Evolutionary conservation across 2,113 vertebrate species (phyloP), one percentile per base, ranked within the genome.

Genomic region (Centropus bengalensis): DNA sequence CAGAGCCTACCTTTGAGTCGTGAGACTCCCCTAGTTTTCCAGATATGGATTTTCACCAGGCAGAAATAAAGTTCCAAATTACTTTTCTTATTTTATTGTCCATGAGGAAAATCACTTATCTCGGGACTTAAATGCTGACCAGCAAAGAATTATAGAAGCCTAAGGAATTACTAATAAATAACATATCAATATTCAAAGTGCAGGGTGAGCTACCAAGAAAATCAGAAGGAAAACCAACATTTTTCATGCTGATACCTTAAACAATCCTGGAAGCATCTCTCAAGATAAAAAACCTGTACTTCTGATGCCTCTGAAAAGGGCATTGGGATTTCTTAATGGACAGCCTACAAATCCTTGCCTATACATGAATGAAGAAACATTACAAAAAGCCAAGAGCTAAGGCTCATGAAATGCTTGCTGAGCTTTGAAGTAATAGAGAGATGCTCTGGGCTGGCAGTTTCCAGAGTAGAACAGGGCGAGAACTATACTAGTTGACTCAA

Each of bases 101-200:
- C 75, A 27, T 36, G 55, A 95, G 42, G 55, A 93, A 93, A 84
- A 80, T 44, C 92, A 94, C 93, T 19, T 32, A 80, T 94, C 74
- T 85, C 84, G 74, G 62, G 70, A n/a, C 74, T 82, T 58, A 94
- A 76, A 92, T 1, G 7, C 42, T 87, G 70, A 45, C 84, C 89
- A 89, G 58, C 32, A 92, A 93, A 95, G 95, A 95, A 82, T 92
- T 95, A 92, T n/a, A 83, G 79, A 88, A 76, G 55, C 45, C 64
- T 58, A 88, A 91, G 33, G 40, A 82, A 91, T 80, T 82, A 79
- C 59, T 68, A 90, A 69, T 94, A 93, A 95, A 93, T 93, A 89
- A 94, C 55, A 58, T 42, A 49, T n/a, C 0, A 0, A 45, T 91
- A 67, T 59, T 45, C 49, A 88, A 89, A 63, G 64, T 51, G 45